Evolutionary conservation across 1,140 invertebrate genomes (phyloP), one percentile per base, ranked within the genome.

Genomic region (Drosophila punjabiensis): DNA sequence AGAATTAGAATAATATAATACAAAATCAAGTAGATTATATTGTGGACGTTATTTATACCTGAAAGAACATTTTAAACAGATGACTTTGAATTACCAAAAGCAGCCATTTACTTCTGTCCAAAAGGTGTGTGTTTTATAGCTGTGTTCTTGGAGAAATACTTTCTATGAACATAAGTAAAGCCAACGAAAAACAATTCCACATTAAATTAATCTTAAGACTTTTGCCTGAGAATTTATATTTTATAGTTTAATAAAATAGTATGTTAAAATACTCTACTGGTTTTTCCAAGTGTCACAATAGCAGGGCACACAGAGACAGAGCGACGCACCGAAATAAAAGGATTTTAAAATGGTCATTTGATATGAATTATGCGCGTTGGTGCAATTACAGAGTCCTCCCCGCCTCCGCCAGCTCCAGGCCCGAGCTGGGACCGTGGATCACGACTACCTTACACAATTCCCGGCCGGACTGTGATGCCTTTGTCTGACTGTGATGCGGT

Each of bases 331-430:
- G 82, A 90, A 90, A 92, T 92, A 92, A 92, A 92, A 92, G 91
- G 91, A 91, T 92, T 92, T 91, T 91, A 92, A 92, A 92, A 92
- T 92, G 91, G 91, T 92, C 91, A 92, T 92, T 92, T 92, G 87
- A 92, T 92, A 92, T 92, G 91, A 92, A 92, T 92, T 92, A 92
- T 92, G 91, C 91, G 88, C 85, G 85, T 65, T 91, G 79, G 69
- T 91, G 91, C 91, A 92, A 92, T 92, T 92, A 92, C 86, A 90
- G 75, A 73, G 67, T 71, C 79, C 80, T 71, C 50, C 73, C 58
- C 18, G 32, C 70, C 53, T 28, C 10, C 33, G 13, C 53, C 39
- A 30, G 7, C 39, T 33, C 47, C 43, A 33, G 20, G 13, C 18
- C 50, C n/a, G 45, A 32, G 50, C 59, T 37, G 60, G 30, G 41